Percentiles rank a stretch among this genome's conserved stretches.
Conservation (phyloP, 2,888 invertebrate species). For the Liodrosophila aerea region DNA sequence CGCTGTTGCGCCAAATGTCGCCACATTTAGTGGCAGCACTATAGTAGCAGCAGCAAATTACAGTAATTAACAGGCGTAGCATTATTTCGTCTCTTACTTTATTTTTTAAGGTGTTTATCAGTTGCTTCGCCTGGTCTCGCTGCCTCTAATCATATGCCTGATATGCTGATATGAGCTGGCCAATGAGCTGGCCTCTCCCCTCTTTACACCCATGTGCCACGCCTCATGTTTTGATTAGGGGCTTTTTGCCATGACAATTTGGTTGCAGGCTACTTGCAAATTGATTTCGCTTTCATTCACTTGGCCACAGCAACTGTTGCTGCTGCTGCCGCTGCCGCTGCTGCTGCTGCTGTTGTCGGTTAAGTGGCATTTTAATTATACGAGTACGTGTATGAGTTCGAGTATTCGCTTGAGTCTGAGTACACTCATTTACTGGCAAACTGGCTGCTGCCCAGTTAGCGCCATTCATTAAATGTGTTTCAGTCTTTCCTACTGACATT, state of each 20-base stretch:
- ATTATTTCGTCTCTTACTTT: constrained; percentile 7
- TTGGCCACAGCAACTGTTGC: constrained; percentile 15
- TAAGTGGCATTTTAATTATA: constrained; percentile 63
- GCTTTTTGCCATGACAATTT: constrained; percentile 51
- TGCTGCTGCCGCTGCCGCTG: too few species aligned
- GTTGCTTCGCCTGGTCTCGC: constrained; percentile 9
- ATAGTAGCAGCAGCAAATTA: constrained; percentile 41
- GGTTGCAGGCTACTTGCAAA: constrained; percentile 59
- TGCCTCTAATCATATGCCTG: constrained; percentile 42
- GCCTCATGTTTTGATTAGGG: constrained; percentile 31
- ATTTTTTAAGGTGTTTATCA: constrained; percentile 61
- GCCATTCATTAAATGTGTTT: constrained; percentile 51
- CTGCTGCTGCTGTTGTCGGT: constrained; percentile 23
- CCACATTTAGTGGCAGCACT: constrained; percentile 50
- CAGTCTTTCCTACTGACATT: constrained; percentile 27
- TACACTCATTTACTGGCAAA: constrained; percentile 11
- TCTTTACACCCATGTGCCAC: constrained; percentile 26
- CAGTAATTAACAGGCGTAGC: constrained; percentile 55
- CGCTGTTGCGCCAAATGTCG: constrained; percentile 48
- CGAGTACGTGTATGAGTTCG: constrained; percentile 24
- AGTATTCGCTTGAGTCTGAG: constrained; percentile 2
- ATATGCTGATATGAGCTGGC: constrained; percentile 32
- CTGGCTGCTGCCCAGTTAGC: constrained; percentile 32
- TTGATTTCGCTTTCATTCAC: constrained; percentile 51
- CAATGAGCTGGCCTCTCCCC: constrained; percentile 38